phyloP scores from a whole-genome alignment of 2,797 vertebrate genomes.

The Amazona finschi region DNA sequence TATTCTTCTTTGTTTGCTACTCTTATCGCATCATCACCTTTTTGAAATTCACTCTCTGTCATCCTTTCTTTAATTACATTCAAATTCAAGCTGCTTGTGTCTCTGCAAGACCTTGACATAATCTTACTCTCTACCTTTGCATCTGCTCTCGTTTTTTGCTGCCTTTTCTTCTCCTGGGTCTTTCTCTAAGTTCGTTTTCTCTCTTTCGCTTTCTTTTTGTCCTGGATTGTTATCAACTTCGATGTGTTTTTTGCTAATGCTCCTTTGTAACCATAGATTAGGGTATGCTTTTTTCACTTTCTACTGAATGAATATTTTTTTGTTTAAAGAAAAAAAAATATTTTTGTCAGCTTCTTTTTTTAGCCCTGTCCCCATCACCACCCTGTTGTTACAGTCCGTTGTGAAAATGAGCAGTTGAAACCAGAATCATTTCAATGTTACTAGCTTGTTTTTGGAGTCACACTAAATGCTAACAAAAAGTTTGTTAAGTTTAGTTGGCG shows the following conservation, averaged over 20 bases:
- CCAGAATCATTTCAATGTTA: not conserved
- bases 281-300: not conserved
- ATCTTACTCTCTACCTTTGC: not conserved
- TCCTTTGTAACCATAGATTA: not conserved
- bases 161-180: not conserved
- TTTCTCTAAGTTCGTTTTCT: not conserved
- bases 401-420: not conserved
- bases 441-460: not conserved
- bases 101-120: conserved; percentile 11
- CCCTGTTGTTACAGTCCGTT: not conserved
- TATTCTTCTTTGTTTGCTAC: conserved; percentile 35
- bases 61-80: conserved; percentile 50
- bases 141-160: not conserved
- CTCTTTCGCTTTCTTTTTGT: not conserved
- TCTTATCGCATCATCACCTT: conserved; percentile 17
- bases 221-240: not conserved
- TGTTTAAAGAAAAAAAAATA: not conserved
- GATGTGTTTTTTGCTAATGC: not conserved
- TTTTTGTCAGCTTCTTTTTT: not conserved
- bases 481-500: not conserved
- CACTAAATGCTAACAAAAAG: not conserved
- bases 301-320: not conserved
- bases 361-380: not conserved
- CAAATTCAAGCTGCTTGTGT: not conserved
- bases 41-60: conserved; percentile 41